phyloP scores from a whole-genome alignment of 1,140 invertebrate species.

The Drosophila rufa region DNA sequence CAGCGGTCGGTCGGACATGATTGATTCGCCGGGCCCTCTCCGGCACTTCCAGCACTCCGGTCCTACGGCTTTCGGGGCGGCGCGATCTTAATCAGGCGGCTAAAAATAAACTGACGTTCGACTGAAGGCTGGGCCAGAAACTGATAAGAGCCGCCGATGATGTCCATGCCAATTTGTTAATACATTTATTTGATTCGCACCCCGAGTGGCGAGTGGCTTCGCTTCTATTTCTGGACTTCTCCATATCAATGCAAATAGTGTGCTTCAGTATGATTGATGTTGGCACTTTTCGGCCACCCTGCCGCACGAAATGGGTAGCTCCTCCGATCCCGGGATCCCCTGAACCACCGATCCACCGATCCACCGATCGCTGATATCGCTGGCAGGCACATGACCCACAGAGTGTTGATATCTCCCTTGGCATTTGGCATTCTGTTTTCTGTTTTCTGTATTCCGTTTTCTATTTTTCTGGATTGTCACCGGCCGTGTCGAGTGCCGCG shows the following conservation, averaged over 20 bases:
- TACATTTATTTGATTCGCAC: constrained; percentile 58
- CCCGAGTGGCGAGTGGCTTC: constrained; percentile 17
- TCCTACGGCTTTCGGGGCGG: constrained; percentile 19
- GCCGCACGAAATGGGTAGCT: constrained; percentile 38
- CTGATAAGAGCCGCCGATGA: constrained; percentile 52
- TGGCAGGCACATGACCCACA: constrained; percentile 65
- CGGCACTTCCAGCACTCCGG: not conserved
- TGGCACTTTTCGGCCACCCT: constrained; percentile 10
- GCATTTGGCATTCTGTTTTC: constrained; percentile 55
- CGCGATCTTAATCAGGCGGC: constrained; percentile 62
- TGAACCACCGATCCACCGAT: constrained; percentile 7
- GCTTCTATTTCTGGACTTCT: constrained; percentile 15
- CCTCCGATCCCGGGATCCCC: constrained; percentile 14
- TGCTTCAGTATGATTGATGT: constrained; percentile 63
- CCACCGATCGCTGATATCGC: constrained; percentile 46
- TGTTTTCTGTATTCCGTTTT: not conserved
- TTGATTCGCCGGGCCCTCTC: constrained; percentile 54
- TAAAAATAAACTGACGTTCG: constrained; percentile 71
- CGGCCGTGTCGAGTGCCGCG: constrained; percentile 47
- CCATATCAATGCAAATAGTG: constrained; percentile 58
- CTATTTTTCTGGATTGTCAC: constrained; percentile 45
- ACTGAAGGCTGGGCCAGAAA: constrained; percentile 24
- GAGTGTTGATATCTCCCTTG: constrained; percentile 44
- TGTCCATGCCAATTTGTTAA: constrained; percentile 69
- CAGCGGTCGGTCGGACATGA: constrained; percentile 43